Evolutionary conservation across 2,797 vertebrate species (phyloP).

Genomic region (Lepilemur ruficaudatus): DNA sequence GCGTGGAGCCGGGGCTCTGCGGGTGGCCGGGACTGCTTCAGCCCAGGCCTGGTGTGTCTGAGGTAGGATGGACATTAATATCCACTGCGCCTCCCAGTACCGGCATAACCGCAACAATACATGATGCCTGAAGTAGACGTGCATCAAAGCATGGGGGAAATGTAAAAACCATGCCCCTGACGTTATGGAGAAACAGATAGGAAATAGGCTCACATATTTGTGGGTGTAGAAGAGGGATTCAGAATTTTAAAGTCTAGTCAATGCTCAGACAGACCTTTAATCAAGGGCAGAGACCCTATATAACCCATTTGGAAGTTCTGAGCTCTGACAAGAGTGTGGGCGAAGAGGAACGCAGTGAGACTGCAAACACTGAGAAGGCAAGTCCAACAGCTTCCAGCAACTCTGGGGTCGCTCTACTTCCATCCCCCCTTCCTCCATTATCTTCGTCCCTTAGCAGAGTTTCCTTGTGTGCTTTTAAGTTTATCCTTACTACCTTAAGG

Average conservation of each 20-base stretch:
- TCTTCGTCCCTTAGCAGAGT: neutral
- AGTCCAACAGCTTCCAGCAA: neutral
- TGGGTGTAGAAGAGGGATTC: neutral
- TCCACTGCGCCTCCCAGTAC: neutral
- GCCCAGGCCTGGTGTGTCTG: neutral
- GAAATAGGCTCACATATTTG: neutral
- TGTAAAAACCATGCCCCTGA: neutral
- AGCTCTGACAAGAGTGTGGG: neutral
- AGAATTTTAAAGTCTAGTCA: neutral
- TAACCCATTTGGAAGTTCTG: neutral
- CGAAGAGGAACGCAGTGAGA: neutral
- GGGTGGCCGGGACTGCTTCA: neutral
- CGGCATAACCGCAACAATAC: too few species aligned
- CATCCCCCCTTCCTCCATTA: neutral
- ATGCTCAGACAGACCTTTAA: neutral
- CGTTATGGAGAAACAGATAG: neutral
- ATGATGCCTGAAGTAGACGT: fast-evolving
- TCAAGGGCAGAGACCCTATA: neutral
- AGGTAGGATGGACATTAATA: neutral
- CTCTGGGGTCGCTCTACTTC: neutral
- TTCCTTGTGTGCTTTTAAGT: neutral
- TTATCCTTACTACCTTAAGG: neutral
- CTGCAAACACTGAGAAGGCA: neutral
- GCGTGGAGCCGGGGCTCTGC: fast-evolving
- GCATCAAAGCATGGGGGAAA: neutral